Evolutionary conservation across 2,797 vertebrate genomes (phyloP).

Genomic region (Ibycter americanus): DNA sequence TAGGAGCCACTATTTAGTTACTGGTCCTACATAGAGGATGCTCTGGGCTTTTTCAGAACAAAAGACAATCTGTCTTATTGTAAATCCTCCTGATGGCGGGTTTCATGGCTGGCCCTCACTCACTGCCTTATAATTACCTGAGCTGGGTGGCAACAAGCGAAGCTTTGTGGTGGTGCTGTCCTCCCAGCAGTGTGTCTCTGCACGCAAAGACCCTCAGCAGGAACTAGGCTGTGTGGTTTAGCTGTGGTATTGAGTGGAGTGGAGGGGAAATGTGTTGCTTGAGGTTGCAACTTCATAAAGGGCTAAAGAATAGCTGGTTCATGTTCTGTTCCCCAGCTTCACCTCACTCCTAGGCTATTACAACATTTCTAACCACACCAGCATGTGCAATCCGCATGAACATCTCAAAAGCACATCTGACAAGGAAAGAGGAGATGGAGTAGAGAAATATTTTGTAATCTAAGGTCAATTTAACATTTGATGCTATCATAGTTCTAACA

Average conservation of each 20-base stretch:
- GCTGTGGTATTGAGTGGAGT: background rate
- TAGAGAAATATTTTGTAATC: background rate
- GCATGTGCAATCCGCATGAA: accelerated
- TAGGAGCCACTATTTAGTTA: background rate
- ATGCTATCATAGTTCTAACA: background rate
- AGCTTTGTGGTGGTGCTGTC: background rate
- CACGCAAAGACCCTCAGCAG: background rate
- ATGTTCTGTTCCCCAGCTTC: background rate
- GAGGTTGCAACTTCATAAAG: background rate
- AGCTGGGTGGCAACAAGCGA: background rate
- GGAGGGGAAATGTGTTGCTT: background rate
- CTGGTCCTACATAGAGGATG: background rate
- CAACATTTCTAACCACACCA: background rate
- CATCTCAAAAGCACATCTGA: background rate
- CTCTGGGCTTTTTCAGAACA: background rate
- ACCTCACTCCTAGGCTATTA: background rate
- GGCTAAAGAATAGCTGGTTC: background rate
- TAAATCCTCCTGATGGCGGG: background rate
- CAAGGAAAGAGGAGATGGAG: background rate
- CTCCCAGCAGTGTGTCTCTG: background rate
- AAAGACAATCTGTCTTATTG: background rate
- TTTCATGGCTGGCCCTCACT: background rate
- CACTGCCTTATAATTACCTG: background rate
- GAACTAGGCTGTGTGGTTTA: background rate
- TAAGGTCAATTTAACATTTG: background rate